Percentiles rank a stretch among this genome's conserved stretches.
Conservation (phyloP, 2,888 invertebrate genomes). For the Sarcophaga caerulescens region DNA sequence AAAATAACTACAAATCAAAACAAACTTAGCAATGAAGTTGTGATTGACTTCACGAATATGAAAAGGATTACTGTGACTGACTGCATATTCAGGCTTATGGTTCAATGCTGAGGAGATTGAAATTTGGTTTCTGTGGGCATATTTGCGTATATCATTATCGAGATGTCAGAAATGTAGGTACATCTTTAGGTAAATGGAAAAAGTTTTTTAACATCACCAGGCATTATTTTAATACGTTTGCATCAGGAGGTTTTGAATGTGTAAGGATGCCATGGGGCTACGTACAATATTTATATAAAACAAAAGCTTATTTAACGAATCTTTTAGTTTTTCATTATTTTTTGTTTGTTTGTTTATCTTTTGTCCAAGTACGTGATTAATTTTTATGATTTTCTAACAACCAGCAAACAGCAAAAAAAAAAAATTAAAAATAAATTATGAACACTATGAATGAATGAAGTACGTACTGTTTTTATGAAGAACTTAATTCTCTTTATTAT, state of each 20-base stretch:
- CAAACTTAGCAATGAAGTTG: background rate
- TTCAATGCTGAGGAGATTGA: background rate
- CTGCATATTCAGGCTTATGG: conserved; percentile 11
- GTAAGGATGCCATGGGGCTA: no score
- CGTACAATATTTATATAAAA: no score
- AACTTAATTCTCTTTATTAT: background rate
- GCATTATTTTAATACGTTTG: no score
- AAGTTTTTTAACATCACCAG: conserved; percentile 38
- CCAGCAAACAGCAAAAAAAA: background rate
- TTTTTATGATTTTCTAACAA: conserved; percentile 31
- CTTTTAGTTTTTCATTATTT: background rate
- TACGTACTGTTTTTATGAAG: no score
- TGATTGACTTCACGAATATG: background rate
- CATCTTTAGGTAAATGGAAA: conserved; percentile 55
- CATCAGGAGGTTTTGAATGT: no score
- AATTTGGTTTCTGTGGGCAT: background rate
- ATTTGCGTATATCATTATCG: conserved; percentile 30
- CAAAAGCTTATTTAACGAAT: no score
- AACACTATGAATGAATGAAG: no score
- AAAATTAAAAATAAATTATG: background rate
- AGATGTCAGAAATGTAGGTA: conserved; percentile 46
- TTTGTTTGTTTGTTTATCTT: conserved; percentile 9
- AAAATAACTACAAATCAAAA: conserved; percentile 2
- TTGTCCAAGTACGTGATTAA: conserved; percentile 44
- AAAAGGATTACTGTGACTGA: conserved; percentile 50